phyloP scores from a whole-genome alignment of 2,888 invertebrate species.

The Tinea trinotella region DNA sequence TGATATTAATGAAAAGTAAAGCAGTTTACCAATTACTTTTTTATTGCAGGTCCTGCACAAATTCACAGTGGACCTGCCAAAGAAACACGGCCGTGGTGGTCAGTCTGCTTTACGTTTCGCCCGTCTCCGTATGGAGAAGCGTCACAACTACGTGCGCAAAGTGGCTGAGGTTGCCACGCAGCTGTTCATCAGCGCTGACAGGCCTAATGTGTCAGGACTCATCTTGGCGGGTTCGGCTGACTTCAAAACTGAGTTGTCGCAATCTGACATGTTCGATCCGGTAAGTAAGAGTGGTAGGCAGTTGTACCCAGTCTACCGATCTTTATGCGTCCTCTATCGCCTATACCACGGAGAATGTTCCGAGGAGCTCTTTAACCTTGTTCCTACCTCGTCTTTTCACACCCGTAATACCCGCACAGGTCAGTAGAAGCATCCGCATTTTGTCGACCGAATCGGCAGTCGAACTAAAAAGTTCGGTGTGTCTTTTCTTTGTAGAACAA shows the following conservation, averaged over 20 bases:
- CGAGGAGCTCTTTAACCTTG: no score
- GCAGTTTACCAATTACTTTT: not conserved
- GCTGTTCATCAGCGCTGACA: conserved; percentile 97
- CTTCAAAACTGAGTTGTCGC: conserved; percentile 99
- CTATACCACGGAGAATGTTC: no score
- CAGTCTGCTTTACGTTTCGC: conserved; percentile 99
- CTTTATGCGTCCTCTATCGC: no score
- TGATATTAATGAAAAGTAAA: not conserved
- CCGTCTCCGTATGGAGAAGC: conserved; percentile 98
- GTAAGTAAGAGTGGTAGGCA: no score
- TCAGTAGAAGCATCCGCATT: no score
- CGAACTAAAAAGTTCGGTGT: no score
- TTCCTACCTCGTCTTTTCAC: no score
- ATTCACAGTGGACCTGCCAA: conserved; percentile 98
- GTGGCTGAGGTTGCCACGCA: conserved; percentile 89
- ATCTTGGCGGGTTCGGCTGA: conserved; percentile 99
- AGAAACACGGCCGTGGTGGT: conserved; percentile 99
- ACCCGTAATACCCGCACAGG: no score
- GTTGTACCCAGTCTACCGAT: no score
- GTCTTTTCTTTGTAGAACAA: no score
- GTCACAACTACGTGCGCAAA: conserved; percentile 99
- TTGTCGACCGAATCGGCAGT: no score
- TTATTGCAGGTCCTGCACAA: conserved; percentile 86
- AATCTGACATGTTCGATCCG: conserved; percentile 99
- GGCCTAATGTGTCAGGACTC: conserved; percentile 97